Conservation (phyloP, 1,140 invertebrate genomes). For the Leptopilina boulardi region DNA sequence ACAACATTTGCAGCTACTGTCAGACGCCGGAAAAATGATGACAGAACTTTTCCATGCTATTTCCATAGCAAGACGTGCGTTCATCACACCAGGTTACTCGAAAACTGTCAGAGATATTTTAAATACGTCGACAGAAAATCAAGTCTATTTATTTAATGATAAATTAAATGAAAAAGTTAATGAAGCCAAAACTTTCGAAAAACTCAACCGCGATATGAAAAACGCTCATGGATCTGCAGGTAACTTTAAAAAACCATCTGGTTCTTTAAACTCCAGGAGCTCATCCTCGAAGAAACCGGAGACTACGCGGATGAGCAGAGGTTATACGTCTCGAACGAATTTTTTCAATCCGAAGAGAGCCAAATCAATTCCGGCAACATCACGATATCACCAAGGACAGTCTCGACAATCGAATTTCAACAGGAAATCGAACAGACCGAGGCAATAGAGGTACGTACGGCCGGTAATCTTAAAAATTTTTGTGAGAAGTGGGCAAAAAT, state of each 20-base stretch:
- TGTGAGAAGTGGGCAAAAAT: not conserved
- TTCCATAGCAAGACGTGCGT: not conserved
- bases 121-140: not conserved
- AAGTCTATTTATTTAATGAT: not conserved
- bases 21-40: not conserved
- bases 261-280: not conserved
- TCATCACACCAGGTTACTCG: not conserved
- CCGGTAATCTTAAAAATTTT: not conserved
- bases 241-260: not conserved
- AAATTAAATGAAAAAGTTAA: slow-evolving; percentile 9
- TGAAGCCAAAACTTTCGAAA: not conserved
- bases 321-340: not conserved
- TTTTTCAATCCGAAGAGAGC: not conserved
- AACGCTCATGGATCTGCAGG: not conserved
- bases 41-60: not conserved
- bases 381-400: not conserved
- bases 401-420: not conserved
- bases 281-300: not conserved
- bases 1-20: not conserved
- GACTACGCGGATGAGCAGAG: not conserved
- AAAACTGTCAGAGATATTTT: not conserved
- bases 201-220: not conserved
- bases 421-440: not conserved
- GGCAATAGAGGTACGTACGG: not conserved
- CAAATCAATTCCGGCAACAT: not conserved